phyloP scores from a whole-genome alignment of 2,113 vertebrate genomes.

The Burhinus bistriatus region DNA sequence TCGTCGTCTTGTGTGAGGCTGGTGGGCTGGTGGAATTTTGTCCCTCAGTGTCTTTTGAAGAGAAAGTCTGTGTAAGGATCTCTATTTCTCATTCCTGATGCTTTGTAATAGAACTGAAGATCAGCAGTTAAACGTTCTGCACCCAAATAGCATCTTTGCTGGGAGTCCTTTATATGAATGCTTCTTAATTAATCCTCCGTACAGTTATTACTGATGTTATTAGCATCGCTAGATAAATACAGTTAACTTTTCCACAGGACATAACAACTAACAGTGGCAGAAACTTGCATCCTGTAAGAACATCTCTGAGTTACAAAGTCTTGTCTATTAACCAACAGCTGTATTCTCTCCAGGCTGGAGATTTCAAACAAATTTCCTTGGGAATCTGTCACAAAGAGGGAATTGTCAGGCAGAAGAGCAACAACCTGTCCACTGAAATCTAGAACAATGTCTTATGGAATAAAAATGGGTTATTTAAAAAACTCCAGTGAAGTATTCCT shows the following conservation, averaged over 20 bases:
- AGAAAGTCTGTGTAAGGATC: neutral
- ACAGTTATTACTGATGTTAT: neutral
- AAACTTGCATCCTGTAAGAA: neutral
- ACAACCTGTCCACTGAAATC: neutral
- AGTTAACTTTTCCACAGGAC: neutral
- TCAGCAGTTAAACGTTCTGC: neutral
- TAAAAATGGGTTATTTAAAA: neutral
- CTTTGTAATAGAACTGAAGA: neutral
- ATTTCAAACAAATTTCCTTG: neutral
- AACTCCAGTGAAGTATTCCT: neutral
- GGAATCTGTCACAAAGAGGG: neutral
- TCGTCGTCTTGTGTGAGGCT: fast-evolving
- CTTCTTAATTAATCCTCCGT: neutral
- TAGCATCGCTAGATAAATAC: neutral
- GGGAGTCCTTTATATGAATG: neutral
- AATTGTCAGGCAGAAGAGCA: neutral
- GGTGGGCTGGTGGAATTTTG: neutral
- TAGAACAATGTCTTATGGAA: neutral
- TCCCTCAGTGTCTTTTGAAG: neutral
- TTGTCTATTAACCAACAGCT: neutral
- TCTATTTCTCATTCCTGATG: neutral
- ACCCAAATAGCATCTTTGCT: neutral
- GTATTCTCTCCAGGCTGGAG: neutral
- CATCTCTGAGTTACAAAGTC: neutral
- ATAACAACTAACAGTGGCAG: neutral